phyloP scores from a whole-genome alignment of 1,140 invertebrate genomes.

The Theocolax elegans region DNA sequence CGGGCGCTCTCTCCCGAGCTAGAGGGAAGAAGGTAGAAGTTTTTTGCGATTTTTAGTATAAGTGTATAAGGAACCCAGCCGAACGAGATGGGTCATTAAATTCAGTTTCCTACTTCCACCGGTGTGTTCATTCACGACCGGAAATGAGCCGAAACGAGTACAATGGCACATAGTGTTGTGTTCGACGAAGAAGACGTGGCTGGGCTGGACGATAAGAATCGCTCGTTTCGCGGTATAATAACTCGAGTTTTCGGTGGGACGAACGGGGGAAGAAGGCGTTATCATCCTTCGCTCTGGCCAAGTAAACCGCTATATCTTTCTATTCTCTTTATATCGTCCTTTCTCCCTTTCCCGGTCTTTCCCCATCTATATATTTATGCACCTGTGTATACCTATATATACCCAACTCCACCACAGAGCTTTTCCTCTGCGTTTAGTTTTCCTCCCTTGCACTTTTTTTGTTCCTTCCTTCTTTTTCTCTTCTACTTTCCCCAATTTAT shows the following conservation, averaged over 20 bases:
- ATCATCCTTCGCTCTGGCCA: constrained; percentile 12
- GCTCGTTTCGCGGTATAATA: constrained; percentile 25
- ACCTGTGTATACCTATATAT: too few species aligned
- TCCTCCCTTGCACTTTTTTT: not conserved
- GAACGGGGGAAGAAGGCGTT: not conserved
- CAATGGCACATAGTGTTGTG: constrained; percentile 14
- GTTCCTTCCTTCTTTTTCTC: constrained; percentile 8
- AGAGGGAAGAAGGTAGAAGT: too few species aligned
- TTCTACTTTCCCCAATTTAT: not conserved
- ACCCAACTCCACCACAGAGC: not conserved
- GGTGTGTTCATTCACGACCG: constrained; percentile 4
- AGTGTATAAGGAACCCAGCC: not conserved
- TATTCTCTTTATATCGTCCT: not conserved
- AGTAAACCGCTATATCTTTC: not conserved
- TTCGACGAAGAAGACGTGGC: constrained; percentile 28
- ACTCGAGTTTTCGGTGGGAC: constrained; percentile 18
- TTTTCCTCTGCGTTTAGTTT: not conserved
- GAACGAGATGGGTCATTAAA: constrained; percentile 26
- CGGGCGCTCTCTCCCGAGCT: not conserved
- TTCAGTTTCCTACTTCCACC: constrained; percentile 23
- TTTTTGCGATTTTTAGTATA: not conserved
- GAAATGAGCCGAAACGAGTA: constrained; percentile 31
- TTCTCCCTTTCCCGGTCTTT: not conserved
- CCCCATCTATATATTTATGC: too few species aligned
- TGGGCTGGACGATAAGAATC: constrained; percentile 23